Base-by-base conservation (phyloP, 2,888 invertebrate genomes). In the Podotricha telesiphe region DNA sequence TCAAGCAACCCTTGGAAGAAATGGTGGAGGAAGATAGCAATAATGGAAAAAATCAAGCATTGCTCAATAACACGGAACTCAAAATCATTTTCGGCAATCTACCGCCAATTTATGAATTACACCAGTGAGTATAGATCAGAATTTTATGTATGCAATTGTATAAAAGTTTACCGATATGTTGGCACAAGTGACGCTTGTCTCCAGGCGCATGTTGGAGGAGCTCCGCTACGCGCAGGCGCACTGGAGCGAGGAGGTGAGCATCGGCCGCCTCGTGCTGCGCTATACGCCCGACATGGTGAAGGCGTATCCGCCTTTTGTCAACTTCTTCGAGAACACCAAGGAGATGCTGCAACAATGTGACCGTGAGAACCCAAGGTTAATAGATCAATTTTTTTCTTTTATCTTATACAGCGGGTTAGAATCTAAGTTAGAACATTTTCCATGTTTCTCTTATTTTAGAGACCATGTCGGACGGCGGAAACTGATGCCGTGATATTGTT, bases 281-380 rank as follows among this genome's bases (percentile, higher is more conserved):
- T 97, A 97, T 93, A 96, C 97, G 65, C 96, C 96, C 66, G 98
- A 97, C 81, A 94, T 99, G 84, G 95, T 97, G 76, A 98, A 97
- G 89, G 97, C 98, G 0, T 99, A 99, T 93, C 99, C 99, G 73
- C 98, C 99, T 20, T 99, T 98, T 92, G 97, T 99, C 67, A 99
- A 99, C 93, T 99, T 97, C 93, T 99, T 99, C 88, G 99, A 99
- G 89, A 97, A 98, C 87, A 98, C 98, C 89, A 98, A 98, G 90
- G 98, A 98, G 83, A 97, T 97, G 94, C 94, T 99, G 83, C 94
- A 95, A 80, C 95, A 96, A 83, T 99, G 98, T 94, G 98, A 98
- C 93, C 95, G 95, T 85, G 96, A 95, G 82, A 98, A 98, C 91
- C 98, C 98, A 50, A 95, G 98, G 86, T 93, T 34, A 22, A 50